Conservation (phyloP, 2,797 vertebrate species). For the Onychomys torridus region DNA sequence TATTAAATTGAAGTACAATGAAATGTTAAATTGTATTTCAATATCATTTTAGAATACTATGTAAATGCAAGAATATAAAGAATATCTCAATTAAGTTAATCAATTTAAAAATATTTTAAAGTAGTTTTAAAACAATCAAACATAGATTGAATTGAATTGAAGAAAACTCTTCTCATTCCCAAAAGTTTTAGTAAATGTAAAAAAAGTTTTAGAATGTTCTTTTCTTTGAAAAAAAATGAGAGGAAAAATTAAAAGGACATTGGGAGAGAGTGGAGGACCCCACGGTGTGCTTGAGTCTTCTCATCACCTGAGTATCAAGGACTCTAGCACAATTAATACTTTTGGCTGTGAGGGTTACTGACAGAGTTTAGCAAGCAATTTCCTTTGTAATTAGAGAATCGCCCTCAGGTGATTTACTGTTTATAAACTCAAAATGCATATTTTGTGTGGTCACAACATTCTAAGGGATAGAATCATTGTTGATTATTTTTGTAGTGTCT, state of each 20-base stretch:
- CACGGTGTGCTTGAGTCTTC: neutral
- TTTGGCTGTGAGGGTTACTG: neutral
- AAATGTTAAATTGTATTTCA: neutral
- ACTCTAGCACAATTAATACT: neutral
- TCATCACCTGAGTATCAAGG: neutral
- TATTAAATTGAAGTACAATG: neutral
- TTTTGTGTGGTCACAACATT: conserved; percentile 23
- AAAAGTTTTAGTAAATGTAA: neutral
- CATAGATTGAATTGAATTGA: neutral
- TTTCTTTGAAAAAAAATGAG: neutral
- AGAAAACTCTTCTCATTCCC: neutral
- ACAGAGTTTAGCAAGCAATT: neutral
- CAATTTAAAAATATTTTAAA: conserved; percentile 19
- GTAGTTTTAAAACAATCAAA: conserved; percentile 15
- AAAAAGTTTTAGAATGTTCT: neutral
- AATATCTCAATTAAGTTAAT: neutral
- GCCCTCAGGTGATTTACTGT: neutral
- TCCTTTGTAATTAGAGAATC: conserved; percentile 14
- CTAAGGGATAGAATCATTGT: neutral
- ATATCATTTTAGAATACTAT: conserved; percentile 7
- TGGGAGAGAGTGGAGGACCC: accelerated
- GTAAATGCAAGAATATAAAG: neutral
- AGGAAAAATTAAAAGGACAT: neutral
- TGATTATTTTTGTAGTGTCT: neutral
- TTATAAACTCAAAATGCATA: neutral